Evolutionary conservation across 2,113 vertebrate genomes (phyloP), one percentile per base, ranked within the genome.

Genomic region (Orycteropus afer): DNA sequence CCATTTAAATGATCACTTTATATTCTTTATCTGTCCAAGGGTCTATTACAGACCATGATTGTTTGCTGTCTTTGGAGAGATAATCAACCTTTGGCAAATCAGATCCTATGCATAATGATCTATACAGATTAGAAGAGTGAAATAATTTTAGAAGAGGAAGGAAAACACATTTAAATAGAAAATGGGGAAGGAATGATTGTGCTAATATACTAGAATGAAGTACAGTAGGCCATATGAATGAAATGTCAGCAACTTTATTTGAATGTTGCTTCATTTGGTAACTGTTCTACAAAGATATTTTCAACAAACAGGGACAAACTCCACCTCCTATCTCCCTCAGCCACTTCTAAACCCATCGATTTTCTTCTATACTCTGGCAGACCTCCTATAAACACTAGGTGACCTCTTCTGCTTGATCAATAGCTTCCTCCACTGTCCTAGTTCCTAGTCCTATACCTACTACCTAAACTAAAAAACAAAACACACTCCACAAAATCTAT

Each of bases 41-140:
- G 29, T 73, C 49, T 9, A n/a, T n/a, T n/a, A 32, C 32, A 76
- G 51, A 77, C 71, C 14, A 69, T 51, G 77, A 77, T 37, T 90
- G 51, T 15, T 95, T 93, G 65, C 53, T 94, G 45, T 82, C 23
- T 67, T 49, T 90, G 74, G 47, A 74, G 82, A 89, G 82, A 86
- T 55, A 76, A 88, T 25, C 5, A n/a, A 71, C 25, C n/a, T 79
- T 81, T 79, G 63, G 37, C 29, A 83, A 87, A 29, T 82, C 27
- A 29, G n/a, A 93, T 89, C 86, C 73, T 79, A 18, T 84, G 27
- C 22, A 71, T 34, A 86, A 11, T n/a, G 23, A 79, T 51, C 57
- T 91, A 3, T 42, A 23, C 25, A 65, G 69, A 71, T 91, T 53
- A 84, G 37, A 89, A 83, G 29, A 91, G 1, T 63, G 27, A 57